Base-by-base conservation (phyloP, 2,888 invertebrate species). In the Lysandra bellargus region DNA sequence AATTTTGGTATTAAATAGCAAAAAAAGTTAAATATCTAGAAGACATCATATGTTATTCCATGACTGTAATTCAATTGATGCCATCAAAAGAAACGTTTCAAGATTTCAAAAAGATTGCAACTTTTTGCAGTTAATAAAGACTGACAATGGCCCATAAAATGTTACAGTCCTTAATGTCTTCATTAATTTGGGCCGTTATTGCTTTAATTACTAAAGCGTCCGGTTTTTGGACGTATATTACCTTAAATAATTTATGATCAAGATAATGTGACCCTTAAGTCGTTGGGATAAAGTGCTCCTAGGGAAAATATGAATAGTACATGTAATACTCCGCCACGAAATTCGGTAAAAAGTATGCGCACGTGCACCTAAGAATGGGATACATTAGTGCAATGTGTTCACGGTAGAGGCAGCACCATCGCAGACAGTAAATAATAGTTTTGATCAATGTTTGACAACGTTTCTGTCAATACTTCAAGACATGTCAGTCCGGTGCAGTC, bases 81-180 rank as follows among this genome's bases (percentile, higher is more conserved):
- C 49, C 49, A 49, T 49, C 14, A 69, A 30, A 69, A 69, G 12
- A 33, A 64, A 64, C 33, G 14, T 69, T 69, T 12, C 12, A 69
- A 69, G 33, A 69, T 33, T 30, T 33, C 1, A 33, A 69, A 69
- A 37, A 12, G 69, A 37, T 33, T 33, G 14, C 33, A 69, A 69
- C n/a, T 30, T 69, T 69, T 69, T 69, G 64, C 33, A 69, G 33
- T 69, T 69, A 12, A 64, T 69, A 30, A 14, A 30, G 30, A 69
- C 69, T 33, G 33, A 69, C 69, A 69, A 69, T 33, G 69, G 69
- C 1, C 4, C 5, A 37, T 69, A 37, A 37, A 69, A 69, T 69
- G 30, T 64, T 64, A 64, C 64, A 64, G 64, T 23, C 69, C 69
- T 33, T 69, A 69, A 69, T 69, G 33, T 14, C 69, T 69, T 69